Base-by-base conservation (phyloP, 2,888 invertebrate genomes). In the Meandrusa payeni region DNA sequence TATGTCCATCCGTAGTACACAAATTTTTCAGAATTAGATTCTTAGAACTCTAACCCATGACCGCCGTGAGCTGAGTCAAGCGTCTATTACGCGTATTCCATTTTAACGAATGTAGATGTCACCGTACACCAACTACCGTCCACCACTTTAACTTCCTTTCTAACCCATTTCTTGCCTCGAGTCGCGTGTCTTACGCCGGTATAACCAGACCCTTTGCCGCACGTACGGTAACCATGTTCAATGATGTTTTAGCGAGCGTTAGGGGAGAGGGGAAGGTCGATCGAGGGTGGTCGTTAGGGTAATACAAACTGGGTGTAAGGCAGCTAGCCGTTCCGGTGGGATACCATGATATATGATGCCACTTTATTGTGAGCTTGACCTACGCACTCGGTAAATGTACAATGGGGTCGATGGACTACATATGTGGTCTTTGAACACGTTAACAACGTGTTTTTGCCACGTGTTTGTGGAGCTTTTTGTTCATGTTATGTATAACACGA, bases 281-380 rank as follows among this genome's bases (percentile, higher is more conserved):
- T 41, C 28, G 52, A 54, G 3, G 41, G 3, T 67, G 69, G 78
- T 57, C 29, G 19, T 39, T 48, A 47, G 50, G 61, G 76, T 75
- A 76, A 78, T 62, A 63, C 61, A 67, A 65, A 64, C 72, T 71
- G 59, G 60, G 64, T 70, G 68, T 61, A 69, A 70, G 71, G 75
- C 66, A 70, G 72, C 69, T 64, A 59, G 64, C 31, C 80, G 81
- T 82, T 82, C 81, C 81, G 81, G 80, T 79, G 73, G 67, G 65
- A 63, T 67, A 52, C 58, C 67, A 55, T 69, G 81, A 78, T 60
- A 82, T 69, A 76, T 64, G 81, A 68, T 60, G 65, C 64, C 65
- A 68, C 64, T 59, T 61, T 66, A 64, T 70, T 58, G 56, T 65
- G 46, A 50, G 67, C 69, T 72, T 76, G 76, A 76, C 76, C 75